These are phyloP conservation scores for Spodoptera litura DNA, from an alignment of 1,140 invertebrate species.

Conservation along the genomic window DNA sequence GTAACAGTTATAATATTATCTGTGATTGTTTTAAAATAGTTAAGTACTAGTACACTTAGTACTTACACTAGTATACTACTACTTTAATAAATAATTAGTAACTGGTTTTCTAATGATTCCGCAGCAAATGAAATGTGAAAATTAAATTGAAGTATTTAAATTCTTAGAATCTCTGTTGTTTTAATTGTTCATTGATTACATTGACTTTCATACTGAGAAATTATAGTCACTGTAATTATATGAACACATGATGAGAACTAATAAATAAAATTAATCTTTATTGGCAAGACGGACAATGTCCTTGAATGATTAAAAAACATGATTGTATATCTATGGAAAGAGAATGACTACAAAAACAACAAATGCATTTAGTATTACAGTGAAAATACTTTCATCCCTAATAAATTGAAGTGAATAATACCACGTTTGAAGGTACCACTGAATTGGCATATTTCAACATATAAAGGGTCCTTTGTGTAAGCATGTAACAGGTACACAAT, in stretches of 20 bases:
- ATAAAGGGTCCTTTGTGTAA: slow-evolving; percentile 21
- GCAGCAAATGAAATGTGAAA: slow-evolving; percentile 2
- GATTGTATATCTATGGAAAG: not conserved
- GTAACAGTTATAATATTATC: too few species aligned
- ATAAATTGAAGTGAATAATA: slow-evolving; percentile 11
- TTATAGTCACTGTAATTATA: not conserved
- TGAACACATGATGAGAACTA: not conserved
- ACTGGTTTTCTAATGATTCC: not conserved
- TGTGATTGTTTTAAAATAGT: too few species aligned
- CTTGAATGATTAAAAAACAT: slow-evolving; percentile 15
- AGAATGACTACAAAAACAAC: too few species aligned
- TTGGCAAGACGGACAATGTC: not conserved
- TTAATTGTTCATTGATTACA: not conserved
- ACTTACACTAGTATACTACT: too few species aligned
- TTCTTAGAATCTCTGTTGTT: slow-evolving; percentile 35
- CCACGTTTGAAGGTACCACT: not conserved
- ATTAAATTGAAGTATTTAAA: slow-evolving; percentile 19
- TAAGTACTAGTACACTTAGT: too few species aligned
- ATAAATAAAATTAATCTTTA: not conserved
- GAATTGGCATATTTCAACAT: not conserved
- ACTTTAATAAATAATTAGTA: not conserved
- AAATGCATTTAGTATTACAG: not conserved
- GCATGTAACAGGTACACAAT: slow-evolving; percentile 37
- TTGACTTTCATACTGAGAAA: slow-evolving; percentile 21
- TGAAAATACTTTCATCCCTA: not conserved